A percentile compares a stretch with the other conserved stretches of the same genome.
These are phyloP conservation scores for Zaprionus davidi DNA, from an alignment of 1,140 invertebrate genomes.

Conservation along the genomic window DNA sequence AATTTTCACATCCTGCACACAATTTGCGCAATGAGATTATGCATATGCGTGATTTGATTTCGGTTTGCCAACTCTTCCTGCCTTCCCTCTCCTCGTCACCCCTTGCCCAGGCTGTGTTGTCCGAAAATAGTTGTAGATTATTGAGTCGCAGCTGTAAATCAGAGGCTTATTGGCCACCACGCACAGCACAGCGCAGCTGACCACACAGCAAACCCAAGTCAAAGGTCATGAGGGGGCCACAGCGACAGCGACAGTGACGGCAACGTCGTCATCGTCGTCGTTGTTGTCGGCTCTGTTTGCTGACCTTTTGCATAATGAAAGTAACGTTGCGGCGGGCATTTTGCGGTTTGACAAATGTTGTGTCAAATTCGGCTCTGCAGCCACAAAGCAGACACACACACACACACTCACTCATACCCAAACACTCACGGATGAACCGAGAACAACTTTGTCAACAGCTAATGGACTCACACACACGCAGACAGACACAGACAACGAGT, in stretches of 20 bases:
- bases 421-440: slow-evolving; percentile 30
- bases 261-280: neutral
- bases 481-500: slow-evolving; percentile 43
- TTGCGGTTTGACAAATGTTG: slow-evolving; percentile 82
- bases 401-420: slow-evolving; percentile 7
- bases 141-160: slow-evolving; percentile 58
- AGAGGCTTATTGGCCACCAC: slow-evolving; percentile 55
- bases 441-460: slow-evolving; percentile 82
- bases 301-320: slow-evolving; percentile 81
- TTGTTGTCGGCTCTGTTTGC: slow-evolving; percentile 51
- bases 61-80: neutral
- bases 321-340: slow-evolving; percentile 78
- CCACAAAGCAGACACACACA: slow-evolving; percentile 55
- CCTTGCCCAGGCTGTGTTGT: neutral
- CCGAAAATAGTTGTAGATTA: slow-evolving; percentile 33
- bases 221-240: slow-evolving; percentile 61
- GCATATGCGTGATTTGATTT: slow-evolving; percentile 54
- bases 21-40: slow-evolving; percentile 62
- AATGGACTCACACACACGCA: slow-evolving; percentile 64
- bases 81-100: neutral
- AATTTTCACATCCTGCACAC: slow-evolving; percentile 57
- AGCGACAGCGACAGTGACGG: neutral
- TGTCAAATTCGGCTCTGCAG: slow-evolving; percentile 79
- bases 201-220: slow-evolving; percentile 52
- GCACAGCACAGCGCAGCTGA: slow-evolving; percentile 21